Evolutionary conservation across 2,888 invertebrate genomes (phyloP).

Genomic region (Physocephala rufipes): DNA sequence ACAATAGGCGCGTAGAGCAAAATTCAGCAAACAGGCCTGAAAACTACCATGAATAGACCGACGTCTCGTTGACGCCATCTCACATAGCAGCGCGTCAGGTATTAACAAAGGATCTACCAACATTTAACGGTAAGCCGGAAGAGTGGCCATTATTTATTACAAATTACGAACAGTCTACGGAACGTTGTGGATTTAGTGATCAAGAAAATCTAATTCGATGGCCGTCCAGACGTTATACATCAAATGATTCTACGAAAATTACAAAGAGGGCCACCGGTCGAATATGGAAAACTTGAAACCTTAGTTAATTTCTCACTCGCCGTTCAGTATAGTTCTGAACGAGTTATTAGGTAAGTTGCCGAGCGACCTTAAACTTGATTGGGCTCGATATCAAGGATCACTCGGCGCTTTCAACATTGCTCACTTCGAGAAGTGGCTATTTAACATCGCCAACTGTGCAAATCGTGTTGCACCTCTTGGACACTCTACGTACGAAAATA

Average conservation of each 20-base stretch:
- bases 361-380: too few species aligned
- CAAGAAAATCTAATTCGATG: conserved; percentile 37
- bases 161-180: conserved; percentile 37
- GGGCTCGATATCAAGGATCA: too few species aligned
- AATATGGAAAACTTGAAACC: not conserved
- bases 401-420: too few species aligned
- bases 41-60: too few species aligned
- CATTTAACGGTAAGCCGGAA: conserved; percentile 30
- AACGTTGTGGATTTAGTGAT: conserved; percentile 38
- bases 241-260: not conserved
- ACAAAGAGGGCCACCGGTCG: not conserved
- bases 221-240: not conserved
- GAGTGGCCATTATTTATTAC: conserved; percentile 39
- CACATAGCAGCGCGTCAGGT: conserved; percentile 34
- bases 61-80: too few species aligned
- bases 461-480: too few species aligned
- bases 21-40: too few species aligned
- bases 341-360: conserved; percentile 43
- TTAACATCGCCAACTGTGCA: too few species aligned
- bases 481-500: not conserved
- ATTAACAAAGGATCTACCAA: conserved; percentile 16
- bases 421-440: too few species aligned
- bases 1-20: too few species aligned
- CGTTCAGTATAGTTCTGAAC: conserved; percentile 31
- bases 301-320: conserved; percentile 13